Evolutionary conservation across 2,113 vertebrate genomes (phyloP), one percentile per base, ranked within the genome.

Genomic region (Notarius lentiginosus): DNA sequence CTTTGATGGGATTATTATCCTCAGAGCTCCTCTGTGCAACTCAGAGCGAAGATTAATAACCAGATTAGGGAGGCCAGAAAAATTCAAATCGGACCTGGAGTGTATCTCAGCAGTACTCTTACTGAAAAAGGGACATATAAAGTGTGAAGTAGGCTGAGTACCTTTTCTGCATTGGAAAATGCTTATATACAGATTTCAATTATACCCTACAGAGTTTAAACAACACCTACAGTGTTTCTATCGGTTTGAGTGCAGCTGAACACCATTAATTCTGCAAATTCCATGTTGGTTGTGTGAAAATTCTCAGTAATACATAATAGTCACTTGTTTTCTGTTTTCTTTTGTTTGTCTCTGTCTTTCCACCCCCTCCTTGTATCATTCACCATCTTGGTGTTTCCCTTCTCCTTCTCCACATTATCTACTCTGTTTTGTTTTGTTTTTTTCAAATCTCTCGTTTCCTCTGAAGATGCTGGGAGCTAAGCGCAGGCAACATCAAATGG

Each of bases 391-490:
- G n/a, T 2, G 41, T 41, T 41, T 1, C 60, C 20, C 12, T 55
- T 51, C 17, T 85, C 17, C 51, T 24, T 24, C 65, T 22, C 1
- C n/a, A 51, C 72, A 27, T 55, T 83, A 27, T 79, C 27, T 20
- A 3, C 5, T 41, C 22, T 65, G 15, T 56, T 84, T 41, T 34
- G 34, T 34, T 41, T 41, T 41, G 2, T 41, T 41, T 41, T 41
- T 84, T 34, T 84, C 17, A 30, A 83, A 68, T 68, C 24, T 22
- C 63, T 34, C 72, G 2, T 81, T 84, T 68, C 86, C 14, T 84
- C 51, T 90, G 82, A 90, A 97, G 97, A 88, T 97, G 97, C 92
- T 97, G 97, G 97, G 96, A 97, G 88, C 91, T 97, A 58, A 97
- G 94, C 86, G 95, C 95, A 70, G 96, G 95, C 34, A 95, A 95